Conservation (phyloP, 1,140 invertebrate genomes). For the Tetramorium parvispinum region DNA sequence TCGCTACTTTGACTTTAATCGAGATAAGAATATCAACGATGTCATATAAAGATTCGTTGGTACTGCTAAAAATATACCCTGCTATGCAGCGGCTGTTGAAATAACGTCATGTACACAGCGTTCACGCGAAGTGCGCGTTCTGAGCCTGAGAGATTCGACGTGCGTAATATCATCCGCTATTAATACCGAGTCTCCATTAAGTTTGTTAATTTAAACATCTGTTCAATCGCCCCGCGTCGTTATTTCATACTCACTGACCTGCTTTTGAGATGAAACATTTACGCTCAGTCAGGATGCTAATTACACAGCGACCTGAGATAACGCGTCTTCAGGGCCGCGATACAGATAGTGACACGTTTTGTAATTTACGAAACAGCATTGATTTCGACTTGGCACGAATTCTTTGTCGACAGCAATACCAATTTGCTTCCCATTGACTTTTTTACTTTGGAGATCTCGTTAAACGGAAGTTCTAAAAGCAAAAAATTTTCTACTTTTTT, state of each 20-base stretch:
- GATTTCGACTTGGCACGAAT: neutral
- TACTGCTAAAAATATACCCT: constrained; percentile 54
- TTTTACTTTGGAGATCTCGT: neutral
- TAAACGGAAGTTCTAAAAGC: neutral
- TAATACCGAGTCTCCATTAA: neutral
- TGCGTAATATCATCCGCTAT: neutral
- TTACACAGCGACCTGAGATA: constrained; percentile 52
- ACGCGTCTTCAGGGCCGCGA: constrained; percentile 36
- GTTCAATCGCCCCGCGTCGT: neutral
- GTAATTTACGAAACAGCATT: neutral
- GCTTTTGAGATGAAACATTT: neutral
- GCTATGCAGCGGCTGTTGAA: constrained; percentile 8
- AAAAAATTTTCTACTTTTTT: neutral
- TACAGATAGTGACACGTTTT: constrained; percentile 29
- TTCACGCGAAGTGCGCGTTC: neutral
- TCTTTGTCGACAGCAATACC: neutral
- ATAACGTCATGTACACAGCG: neutral
- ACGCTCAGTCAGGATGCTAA: constrained; percentile 31
- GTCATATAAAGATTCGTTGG: constrained; percentile 8
- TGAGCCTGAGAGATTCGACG: neutral
- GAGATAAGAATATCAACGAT: constrained; percentile 57
- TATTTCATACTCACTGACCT: neutral
- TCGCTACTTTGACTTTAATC: constrained; percentile 39
- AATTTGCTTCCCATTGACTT: neutral
- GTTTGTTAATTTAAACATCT: constrained; percentile 9